A percentile compares a stretch with the other conserved stretches of the same genome.
Conservation (phyloP, 92 coral and sea anemone genomes). For the Porites cylindrica region DNA sequence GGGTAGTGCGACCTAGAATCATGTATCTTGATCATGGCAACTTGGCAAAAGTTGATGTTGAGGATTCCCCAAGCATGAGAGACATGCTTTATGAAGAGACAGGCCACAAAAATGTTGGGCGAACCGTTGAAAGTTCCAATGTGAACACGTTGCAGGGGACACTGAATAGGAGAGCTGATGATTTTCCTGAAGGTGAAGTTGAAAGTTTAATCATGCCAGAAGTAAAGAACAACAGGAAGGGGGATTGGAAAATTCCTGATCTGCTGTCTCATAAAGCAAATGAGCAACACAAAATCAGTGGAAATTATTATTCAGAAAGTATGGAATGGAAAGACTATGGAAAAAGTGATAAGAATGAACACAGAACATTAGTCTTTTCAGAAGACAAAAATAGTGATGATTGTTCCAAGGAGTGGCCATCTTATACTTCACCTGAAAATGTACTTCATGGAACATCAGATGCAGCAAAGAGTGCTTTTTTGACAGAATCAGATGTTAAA, state of each 20-base stretch:
- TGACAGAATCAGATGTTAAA: background rate
- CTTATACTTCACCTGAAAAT: background rate
- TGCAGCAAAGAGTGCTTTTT: background rate
- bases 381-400: background rate
- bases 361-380: background rate
- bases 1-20: conserved; percentile 44
- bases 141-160: background rate
- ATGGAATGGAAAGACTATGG: background rate
- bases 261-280: background rate
- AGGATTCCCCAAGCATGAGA: conserved; percentile 8
- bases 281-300: background rate
- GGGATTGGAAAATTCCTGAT: background rate
- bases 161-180: background rate
- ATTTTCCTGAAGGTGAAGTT: background rate
- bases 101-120: background rate
- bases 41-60: background rate
- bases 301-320: background rate
- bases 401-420: background rate
- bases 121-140: background rate
- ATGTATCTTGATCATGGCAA: conserved; percentile 16
- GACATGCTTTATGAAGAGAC: background rate
- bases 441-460: background rate
- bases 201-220: conserved; percentile 24
- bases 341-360: background rate
- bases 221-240: background rate